phyloP scores from a whole-genome alignment of 1,140 invertebrate species.

The Sipha flava region DNA sequence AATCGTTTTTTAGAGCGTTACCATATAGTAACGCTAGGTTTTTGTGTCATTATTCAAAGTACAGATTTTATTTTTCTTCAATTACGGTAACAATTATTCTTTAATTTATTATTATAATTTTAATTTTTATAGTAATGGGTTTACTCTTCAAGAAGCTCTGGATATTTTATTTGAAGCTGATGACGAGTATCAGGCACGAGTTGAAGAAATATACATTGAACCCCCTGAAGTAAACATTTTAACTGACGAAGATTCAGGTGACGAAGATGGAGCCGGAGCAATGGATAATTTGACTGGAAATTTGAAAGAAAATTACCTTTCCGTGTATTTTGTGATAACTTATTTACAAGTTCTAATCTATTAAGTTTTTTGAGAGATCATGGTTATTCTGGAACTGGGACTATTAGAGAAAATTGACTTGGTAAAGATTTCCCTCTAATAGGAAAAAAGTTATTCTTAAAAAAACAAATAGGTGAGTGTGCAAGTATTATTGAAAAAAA shows the following conservation, averaged over 20 bases:
- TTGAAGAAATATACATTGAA: conserved; percentile 32
- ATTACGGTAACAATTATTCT: not conserved
- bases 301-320: not conserved
- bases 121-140: not conserved
- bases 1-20: not conserved
- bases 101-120: not conserved
- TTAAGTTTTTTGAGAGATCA: not conserved
- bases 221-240: conserved; percentile 33
- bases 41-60: not conserved
- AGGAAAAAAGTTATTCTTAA: not conserved
- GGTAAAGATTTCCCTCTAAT: not conserved
- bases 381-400: not conserved
- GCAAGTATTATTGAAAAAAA: not conserved
- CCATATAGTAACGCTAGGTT: not conserved
- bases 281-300: conserved; percentile 35
- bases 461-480: not conserved
- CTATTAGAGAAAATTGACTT: not conserved
- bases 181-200: not conserved
- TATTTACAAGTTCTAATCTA: not conserved
- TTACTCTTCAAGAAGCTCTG: conserved; percentile 13
- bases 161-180: not conserved
- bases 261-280: conserved; percentile 34
- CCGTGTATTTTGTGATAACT: not conserved
- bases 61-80: not conserved
- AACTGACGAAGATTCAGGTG: too few relatives aligned